Evolutionary conservation across 2,888 invertebrate species (phyloP), one percentile per base, ranked within the genome.

Genomic region (Epinotia brunnichana): DNA sequence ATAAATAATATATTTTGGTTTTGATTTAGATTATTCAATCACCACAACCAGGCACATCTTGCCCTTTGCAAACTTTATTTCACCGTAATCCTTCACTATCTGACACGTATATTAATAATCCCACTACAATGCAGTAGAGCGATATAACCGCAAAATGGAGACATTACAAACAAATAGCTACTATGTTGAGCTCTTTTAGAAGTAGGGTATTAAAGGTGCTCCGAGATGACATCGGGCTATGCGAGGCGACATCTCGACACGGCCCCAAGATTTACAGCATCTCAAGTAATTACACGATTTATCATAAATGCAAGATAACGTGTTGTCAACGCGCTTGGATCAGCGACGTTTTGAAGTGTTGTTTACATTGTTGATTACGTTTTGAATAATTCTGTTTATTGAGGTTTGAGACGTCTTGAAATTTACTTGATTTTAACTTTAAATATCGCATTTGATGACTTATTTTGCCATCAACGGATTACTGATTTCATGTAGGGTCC

Each of bases 241-340:
- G 29, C 29, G 39, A 39, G 54, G 39, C 17, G 64, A 64, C 64
- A 54, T 64, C 64, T 64, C 64, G 54, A 64, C 39, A 54, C 39
- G 54, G 54, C 64, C 35, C 29, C 24, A 35, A 54, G 64, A 64
- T 64, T 64, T 64, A 64, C 64, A 35, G 64, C 64, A 39, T 53
- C 54, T 39, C 64, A 17, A 53, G 35, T 64, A 64, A 64, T 64
- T 64, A 64, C 54, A 53, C 39, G 54, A 39, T 64, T 54, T 64
- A 64, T 54, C 54, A 54, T 64, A 64, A 54, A 64, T 64, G 64
- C 64, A 53, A 64, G 64, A 64, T 64, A 64, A 64, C 39, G 64
- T 35, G 53, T 54, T 54, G 64, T 64, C 64, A 53, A 64, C 64
- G 64, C 62, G 24, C 35, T 39, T 35, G 64, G 64, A 64, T 64